These are phyloP conservation scores for Pseudomugil gertrudae DNA, from an alignment of 2,797 vertebrate genomes.

Conservation along the genomic window DNA sequence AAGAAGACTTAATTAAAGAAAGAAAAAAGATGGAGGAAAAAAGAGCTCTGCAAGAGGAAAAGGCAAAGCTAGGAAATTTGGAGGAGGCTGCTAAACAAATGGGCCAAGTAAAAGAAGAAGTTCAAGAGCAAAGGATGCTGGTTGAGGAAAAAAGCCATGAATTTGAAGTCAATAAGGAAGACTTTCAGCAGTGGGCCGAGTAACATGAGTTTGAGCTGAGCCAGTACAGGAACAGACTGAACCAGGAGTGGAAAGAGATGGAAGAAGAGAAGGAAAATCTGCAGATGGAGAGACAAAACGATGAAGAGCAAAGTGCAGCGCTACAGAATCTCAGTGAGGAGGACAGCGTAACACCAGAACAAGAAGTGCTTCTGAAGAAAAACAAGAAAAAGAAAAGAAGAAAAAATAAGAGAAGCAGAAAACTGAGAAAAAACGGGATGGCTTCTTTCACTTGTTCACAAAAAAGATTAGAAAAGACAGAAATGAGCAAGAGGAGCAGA, in stretches of 20 bases:
- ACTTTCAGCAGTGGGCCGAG: no score
- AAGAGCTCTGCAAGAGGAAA: background rate
- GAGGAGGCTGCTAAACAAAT: background rate
- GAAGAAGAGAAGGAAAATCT: background rate
- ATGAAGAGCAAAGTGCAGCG: background rate
- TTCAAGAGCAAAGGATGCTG: no score
- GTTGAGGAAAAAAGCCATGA: no score
- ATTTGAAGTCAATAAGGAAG: no score
- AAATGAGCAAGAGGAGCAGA: background rate
- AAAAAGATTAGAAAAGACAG: background rate
- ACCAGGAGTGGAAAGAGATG: no score
- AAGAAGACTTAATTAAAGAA: no score
- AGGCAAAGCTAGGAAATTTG: no score
- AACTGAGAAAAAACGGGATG: background rate
- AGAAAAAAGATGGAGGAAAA: no score
- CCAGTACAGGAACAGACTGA: background rate
- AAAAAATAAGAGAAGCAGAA: no score
- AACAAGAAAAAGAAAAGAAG: background rate
- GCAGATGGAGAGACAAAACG: background rate
- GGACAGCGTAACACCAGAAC: background rate
- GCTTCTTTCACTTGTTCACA: background rate
- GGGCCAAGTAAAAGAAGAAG: background rate
- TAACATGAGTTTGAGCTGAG: background rate
- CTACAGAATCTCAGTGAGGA: background rate
- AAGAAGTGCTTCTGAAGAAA: background rate